These are phyloP conservation scores for Synergus japonicus DNA, from an alignment of 2,888 invertebrate species.

Conservation along the genomic window DNA sequence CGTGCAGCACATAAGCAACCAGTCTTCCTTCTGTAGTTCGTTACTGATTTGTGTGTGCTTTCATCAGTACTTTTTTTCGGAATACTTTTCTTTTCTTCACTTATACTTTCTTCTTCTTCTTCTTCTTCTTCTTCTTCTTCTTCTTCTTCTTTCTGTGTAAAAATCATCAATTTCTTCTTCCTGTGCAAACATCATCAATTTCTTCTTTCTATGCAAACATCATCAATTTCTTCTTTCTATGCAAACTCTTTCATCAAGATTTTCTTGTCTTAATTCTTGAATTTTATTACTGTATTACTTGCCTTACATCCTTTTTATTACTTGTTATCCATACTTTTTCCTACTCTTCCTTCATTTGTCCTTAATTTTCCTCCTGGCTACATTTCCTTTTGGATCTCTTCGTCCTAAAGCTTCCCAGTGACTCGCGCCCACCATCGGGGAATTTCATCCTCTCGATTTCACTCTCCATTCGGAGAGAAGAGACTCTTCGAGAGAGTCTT, in stretches of 20 bases:
- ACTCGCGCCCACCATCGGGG: slow-evolving; percentile 48
- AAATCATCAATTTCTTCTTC: too few species aligned
- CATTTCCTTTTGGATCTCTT: slow-evolving; percentile 37
- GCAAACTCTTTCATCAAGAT: not conserved
- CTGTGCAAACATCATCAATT: not conserved
- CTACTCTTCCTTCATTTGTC: slow-evolving; percentile 16
- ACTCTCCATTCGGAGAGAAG: slow-evolving; percentile 57
- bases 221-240: too few species aligned
- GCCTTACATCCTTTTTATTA: not conserved
- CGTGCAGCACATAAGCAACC: slow-evolving; percentile 58
- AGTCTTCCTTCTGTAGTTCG: slow-evolving; percentile 58
- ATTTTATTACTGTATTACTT: not conserved
- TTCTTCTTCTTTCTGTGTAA: not conserved
- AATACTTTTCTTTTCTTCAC: not conserved
- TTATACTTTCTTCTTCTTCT: not conserved
- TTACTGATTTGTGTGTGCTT: slow-evolving; percentile 26
- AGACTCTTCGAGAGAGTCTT: slow-evolving; percentile 17
- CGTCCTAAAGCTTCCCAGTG: slow-evolving; percentile 49
- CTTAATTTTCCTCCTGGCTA: not conserved
- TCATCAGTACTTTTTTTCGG: not conserved
- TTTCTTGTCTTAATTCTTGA: not conserved
- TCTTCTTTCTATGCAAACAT: not conserved
- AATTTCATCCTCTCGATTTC: slow-evolving; percentile 67
- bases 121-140: not conserved
- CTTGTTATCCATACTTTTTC: too few species aligned